These are phyloP conservation scores for Sicus ferrugineus DNA, from an alignment of 2,888 invertebrate genomes.

Conservation along the genomic window DNA sequence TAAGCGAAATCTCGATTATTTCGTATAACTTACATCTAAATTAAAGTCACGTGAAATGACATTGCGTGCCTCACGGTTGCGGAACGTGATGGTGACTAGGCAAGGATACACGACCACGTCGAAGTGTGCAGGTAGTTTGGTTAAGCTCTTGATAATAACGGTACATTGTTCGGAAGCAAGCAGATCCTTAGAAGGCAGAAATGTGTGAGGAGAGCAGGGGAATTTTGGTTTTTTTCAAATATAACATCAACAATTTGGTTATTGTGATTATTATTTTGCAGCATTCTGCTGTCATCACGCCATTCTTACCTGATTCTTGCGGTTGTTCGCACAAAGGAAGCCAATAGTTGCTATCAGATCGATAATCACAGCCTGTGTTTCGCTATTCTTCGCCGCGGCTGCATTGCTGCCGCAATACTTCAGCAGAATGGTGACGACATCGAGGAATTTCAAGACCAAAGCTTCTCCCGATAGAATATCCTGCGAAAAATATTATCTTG, in stretches of 20 bases:
- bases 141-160: constrained; percentile 61
- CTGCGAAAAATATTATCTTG: constrained; percentile 46
- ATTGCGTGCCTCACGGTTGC: constrained; percentile 61
- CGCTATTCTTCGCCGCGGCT: constrained; percentile 54
- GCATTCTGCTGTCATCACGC: too few relatives aligned
- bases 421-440: constrained; percentile 61
- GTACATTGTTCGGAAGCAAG: constrained; percentile 62
- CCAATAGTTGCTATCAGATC: constrained; percentile 64
- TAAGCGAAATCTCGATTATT: background rate
- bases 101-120: constrained; percentile 64
- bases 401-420: constrained; percentile 56
- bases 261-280: too few relatives aligned
- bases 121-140: constrained; percentile 61
- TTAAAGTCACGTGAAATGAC: constrained; percentile 62
- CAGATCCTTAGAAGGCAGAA: constrained; percentile 52
- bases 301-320: constrained; percentile 58
- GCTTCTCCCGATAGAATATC: constrained; percentile 61
- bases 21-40: constrained; percentile 59
- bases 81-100: constrained; percentile 60
- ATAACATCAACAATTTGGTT: too few relatives aligned
- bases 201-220: background rate
- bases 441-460: constrained; percentile 60
- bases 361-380: constrained; percentile 62
- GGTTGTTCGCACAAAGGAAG: constrained; percentile 63
- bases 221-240: background rate